Evolutionary conservation across 2,113 vertebrate genomes (phyloP), one percentile per base, ranked within the genome.

Genomic region (Nanorana parkeri): DNA sequence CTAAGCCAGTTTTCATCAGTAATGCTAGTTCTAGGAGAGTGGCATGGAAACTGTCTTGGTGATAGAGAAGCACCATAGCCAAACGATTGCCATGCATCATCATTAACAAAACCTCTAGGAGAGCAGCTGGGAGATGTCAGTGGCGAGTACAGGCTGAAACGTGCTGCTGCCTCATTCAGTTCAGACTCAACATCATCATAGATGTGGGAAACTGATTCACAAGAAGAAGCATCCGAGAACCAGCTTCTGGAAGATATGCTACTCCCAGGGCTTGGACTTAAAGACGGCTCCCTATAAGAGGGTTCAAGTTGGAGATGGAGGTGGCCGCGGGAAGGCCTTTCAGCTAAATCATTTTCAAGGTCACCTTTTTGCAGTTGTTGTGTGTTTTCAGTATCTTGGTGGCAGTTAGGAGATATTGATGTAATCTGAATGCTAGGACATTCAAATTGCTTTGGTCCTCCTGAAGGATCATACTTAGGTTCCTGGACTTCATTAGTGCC

Each of bases 381-480:
- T 68, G 23, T 95, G 85, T 91, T 88, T 93, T 96, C 97, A 85
- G 97, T 93, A 84, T 96, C 97, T 90, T 98, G 97, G 87, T 97
- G 97, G 94, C 97, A 99, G 86, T 96, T 98, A 21, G 97, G 97
- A 61, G 97, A 99, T 88, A 99, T 99, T 3, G 97, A 99, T 81
- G 97, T 99, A 87, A 99, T 99, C 87, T 99, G 97, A 90, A 99
- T 99, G 88, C 97, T 99, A 72, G 97, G 97, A 85, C 97, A 99
- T 86, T 98, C 97, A 76, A 99, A 99, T 76, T 96, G 93, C 88
- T 99, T 99, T 72, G 95, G 94, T 85, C 94, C 94, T 89, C 94
- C 94, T 91, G 93, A 85, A 66, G 92, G 90, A 84, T 90, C 94
- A 19, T 96, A 97, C 86, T 95, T 98, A 80, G 95, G 94, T 85